Evolutionary conservation across 2,888 invertebrate genomes (phyloP).

Genomic region (Ariolimax columbianus): DNA sequence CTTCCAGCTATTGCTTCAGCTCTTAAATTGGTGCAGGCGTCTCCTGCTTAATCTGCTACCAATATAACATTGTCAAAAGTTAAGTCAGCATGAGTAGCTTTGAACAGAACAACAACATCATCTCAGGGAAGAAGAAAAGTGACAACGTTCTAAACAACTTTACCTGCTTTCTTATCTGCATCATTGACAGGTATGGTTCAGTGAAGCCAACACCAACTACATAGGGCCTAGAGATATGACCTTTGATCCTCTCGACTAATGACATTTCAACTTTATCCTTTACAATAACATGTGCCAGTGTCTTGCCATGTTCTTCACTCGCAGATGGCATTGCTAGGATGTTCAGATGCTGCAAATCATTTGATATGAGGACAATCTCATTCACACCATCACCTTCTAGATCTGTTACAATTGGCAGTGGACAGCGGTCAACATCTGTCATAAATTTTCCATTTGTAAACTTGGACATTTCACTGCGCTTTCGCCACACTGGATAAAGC

Average conservation of each 20-base stretch:
- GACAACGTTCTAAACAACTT: no score
- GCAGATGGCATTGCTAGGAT: constrained; percentile 67
- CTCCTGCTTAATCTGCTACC: no score
- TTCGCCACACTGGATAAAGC: constrained; percentile 74
- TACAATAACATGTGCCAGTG: constrained; percentile 72
- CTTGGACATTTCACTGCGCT: constrained; percentile 66
- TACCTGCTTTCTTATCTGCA: constrained; percentile 72
- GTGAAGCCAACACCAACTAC: constrained; percentile 73
- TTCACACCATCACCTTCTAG: constrained; percentile 75
- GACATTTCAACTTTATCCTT: constrained; percentile 63
- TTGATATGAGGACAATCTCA: constrained; percentile 73
- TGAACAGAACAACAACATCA: no score
- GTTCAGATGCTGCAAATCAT: constrained; percentile 67
- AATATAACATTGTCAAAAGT: no score
- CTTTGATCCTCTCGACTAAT: constrained; percentile 47
- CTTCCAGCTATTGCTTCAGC: no score
- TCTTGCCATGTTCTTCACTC: constrained; percentile 59
- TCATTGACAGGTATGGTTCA: constrained; percentile 66
- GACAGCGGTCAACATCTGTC: constrained; percentile 64
- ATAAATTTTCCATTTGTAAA: constrained; percentile 68
- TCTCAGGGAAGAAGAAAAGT: no score
- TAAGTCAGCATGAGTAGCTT: no score
- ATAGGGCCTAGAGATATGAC: constrained; percentile 61
- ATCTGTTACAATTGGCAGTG: constrained; percentile 73
- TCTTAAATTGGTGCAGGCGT: no score